phyloP scores from a whole-genome alignment of 2,888 invertebrate genomes.

The Meghimatium bilineatum region DNA sequence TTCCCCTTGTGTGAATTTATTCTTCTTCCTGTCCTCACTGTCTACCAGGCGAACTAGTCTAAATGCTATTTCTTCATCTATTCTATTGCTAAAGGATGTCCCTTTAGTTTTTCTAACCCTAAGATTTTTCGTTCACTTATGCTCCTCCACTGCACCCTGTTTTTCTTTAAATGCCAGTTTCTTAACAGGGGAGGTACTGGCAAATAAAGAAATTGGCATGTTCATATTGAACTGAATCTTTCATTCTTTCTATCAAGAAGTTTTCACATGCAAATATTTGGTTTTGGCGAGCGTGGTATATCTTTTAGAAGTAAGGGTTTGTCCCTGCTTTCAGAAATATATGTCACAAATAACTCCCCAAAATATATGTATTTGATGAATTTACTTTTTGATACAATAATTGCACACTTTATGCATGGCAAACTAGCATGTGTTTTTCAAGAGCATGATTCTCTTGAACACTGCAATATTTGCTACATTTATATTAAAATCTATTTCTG shows the following conservation, averaged over 20 bases:
- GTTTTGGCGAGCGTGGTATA: not conserved
- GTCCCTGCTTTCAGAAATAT: constrained; percentile 12
- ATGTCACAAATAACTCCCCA: not conserved
- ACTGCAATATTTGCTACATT: constrained; percentile 31
- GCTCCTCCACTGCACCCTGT: constrained; percentile 34
- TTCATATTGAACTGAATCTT: not conserved
- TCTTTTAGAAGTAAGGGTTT: constrained; percentile 24
- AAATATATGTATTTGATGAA: not conserved
- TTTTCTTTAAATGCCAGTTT: constrained; percentile 35
- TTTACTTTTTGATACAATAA: constrained; percentile 10
- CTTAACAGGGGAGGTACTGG: constrained; percentile 31
- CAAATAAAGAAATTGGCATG: constrained; percentile 39
- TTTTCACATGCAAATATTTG: not conserved
- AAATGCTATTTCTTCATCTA: not conserved
- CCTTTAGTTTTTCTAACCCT: constrained; percentile 41
- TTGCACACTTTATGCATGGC: constrained; percentile 26
- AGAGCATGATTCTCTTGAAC: not conserved
- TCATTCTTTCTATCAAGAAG: not conserved
- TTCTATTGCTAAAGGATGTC: constrained; percentile 23
- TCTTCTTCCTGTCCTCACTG: not conserved
- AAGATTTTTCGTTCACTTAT: not conserved
- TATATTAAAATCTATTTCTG: too few species aligned
- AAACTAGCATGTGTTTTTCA: not conserved
- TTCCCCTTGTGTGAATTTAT: too few species aligned
- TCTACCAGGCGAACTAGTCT: not conserved